Base-by-base conservation (phyloP, 2,113 vertebrate species). In the Larimichthys polyactis region DNA sequence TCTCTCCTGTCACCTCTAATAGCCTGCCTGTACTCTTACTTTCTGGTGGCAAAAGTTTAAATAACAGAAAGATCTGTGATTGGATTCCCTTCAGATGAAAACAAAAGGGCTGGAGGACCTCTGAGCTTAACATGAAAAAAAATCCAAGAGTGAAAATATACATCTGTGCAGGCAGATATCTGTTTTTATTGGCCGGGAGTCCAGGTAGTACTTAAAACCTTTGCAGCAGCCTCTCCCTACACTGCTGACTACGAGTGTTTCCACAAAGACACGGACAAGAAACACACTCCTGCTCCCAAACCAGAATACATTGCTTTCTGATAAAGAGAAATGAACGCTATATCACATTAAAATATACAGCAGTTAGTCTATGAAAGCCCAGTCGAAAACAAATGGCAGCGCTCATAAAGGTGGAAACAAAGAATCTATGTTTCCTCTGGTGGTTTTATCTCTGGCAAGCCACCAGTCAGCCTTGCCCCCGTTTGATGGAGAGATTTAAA, bases 141-240 rank as follows among this genome's bases (percentile, higher is more conserved):
- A 72, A 55, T 40, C 71, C 52, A 81, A 71, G 81, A 90, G 73
- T 78, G 71, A 91, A 89, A 89, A 81, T 77, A 78, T 90, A 91
- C 89, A 93, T 93, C 87, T 90, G 92, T 69, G 70, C 82, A 85
- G 89, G 81, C 87, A 86, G 85, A 92, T 88, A 90, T 85, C 82
- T 93, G 91, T 93, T 95, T 94, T 91, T 75, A 78, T 92, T 95
- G 94, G 94, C 93, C 71, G 55, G 29, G 59, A 52, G 48, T 71
- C 55, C 85, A 90, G 89, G 75, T 93, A 88, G 89, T 81, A 64
- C 91, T 92, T 89, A 83, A 90, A 88, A 83, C 78, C 80, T 88
- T 74, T 83, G 82, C 83, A 80, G 72, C 86, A 78, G 84, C 82
- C 79, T 77, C 84, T 87, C 91, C 86, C 70, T 58, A 79, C 83